Evolutionary conservation across 2,797 vertebrate species (phyloP), one percentile per base, ranked within the genome.

Genomic region (Phrynocephalus guinanensis): DNA sequence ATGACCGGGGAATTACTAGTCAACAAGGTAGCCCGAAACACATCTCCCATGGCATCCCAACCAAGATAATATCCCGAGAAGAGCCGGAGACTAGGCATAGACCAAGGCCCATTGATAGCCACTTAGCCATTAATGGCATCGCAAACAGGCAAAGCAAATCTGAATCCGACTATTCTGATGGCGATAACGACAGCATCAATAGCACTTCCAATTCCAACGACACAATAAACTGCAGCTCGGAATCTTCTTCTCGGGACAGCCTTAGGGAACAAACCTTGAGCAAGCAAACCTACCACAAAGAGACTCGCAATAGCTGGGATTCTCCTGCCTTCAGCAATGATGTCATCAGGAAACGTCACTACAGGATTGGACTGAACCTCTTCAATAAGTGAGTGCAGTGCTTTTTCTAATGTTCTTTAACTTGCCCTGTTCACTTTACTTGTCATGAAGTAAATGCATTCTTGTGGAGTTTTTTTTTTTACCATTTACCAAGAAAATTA

Each of bases 201-300:
- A 99, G 98, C 97, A 99, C 98, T 22, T 99, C 99, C 89, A 99
- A 99, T 96, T 99, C 98, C 52, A 99, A 99, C 0, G 99, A 99
- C 90, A 99, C 99, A 78, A 98, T 99, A 96, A 99, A 99, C 94
- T 99, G 98, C 95, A 99, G 99, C 95, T 99, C 99, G 0, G 98
- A 99, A 95, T 99, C 99, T 0, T 99, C 98, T 0, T 99, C 99
- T 15, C 95, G 98, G 22, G 98, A 99, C 97, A 99, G 98, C 94
- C 96, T 99, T 81, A 96, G 99, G 60, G 99, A 99, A 93, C 99
- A 99, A 96, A 98, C 98, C 0, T 97, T 99, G 91, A 99, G 98
- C 97, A 99, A 99, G 92, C 98, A 99, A 96, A 99, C 98, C 0
- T 99, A 99, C 96, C 99, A 99, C 97, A 99, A 99, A 94, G 98